Evolutionary conservation across 2,113 vertebrate species (phyloP).

Genomic region (Corvus hawaiiensis): DNA sequence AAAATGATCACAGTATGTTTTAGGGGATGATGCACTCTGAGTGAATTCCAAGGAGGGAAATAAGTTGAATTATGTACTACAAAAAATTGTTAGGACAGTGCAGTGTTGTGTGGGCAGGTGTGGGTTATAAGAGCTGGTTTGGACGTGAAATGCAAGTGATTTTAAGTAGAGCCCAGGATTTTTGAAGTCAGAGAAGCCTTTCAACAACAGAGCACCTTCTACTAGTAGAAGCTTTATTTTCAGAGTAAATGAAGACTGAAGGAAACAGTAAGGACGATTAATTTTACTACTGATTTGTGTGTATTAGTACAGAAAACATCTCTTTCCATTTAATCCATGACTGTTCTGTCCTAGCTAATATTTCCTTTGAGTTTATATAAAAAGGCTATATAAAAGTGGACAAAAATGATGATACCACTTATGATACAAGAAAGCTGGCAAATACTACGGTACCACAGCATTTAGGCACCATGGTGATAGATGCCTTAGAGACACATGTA

Average conservation of each 20-base stretch:
- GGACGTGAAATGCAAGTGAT: background rate
- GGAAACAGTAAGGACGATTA: background rate
- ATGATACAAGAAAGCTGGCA: background rate
- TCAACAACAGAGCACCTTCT: background rate
- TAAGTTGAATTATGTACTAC: background rate
- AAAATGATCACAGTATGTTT: background rate
- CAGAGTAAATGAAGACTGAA: background rate
- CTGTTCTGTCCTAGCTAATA: background rate
- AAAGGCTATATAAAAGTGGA: background rate
- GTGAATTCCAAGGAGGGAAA: background rate
- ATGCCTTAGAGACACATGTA: constrained; percentile 18
- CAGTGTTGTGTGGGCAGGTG: background rate
- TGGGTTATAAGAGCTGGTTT: background rate
- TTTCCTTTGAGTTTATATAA: background rate
- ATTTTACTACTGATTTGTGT: background rate
- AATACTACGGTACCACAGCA: background rate
- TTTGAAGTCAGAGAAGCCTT: background rate
- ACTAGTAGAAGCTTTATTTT: background rate
- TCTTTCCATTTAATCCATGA: background rate
- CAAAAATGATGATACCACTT: background rate
- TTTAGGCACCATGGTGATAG: constrained; percentile 40
- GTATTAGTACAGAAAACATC: background rate
- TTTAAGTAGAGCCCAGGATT: background rate
- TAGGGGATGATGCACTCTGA: background rate
- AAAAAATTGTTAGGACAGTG: background rate